A percentile compares a stretch with the other conserved stretches of the same genome.
Conservation (phyloP, 1,140 invertebrate genomes). For the Mylabris phalerata region DNA sequence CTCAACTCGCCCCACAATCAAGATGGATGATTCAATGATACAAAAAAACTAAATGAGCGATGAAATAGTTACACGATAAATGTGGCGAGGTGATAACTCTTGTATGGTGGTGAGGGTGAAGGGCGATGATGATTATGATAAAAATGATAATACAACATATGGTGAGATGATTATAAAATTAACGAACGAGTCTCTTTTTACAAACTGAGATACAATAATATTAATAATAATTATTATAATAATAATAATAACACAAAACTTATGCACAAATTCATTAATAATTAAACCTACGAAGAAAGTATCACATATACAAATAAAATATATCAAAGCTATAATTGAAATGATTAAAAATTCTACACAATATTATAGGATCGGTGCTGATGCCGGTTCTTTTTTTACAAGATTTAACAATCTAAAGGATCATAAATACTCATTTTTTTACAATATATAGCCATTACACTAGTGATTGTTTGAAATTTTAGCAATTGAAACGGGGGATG, state of each 20-base stretch:
- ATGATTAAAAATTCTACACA: slow-evolving; percentile 17
- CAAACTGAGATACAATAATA: slow-evolving; percentile 36
- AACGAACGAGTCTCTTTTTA: slow-evolving; percentile 17
- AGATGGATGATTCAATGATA: slow-evolving; percentile 17
- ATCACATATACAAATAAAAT: slow-evolving; percentile 42
- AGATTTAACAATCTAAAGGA: slow-evolving; percentile 13
- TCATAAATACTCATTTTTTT: slow-evolving; percentile 35
- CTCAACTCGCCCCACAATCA: slow-evolving; percentile 22
- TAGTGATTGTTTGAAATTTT: slow-evolving; percentile 41
- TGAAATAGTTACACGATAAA: background rate
- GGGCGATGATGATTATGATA: slow-evolving; percentile 14
- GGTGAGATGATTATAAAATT: slow-evolving; percentile 13
- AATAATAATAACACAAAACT: slow-evolving; percentile 33
- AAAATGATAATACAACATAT: slow-evolving; percentile 7
- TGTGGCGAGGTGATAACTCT: background rate
- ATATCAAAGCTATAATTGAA: slow-evolving; percentile 22
- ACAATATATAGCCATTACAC: slow-evolving; percentile 36
- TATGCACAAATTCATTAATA: slow-evolving; percentile 40
- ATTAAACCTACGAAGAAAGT: slow-evolving; percentile 41
- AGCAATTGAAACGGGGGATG: slow-evolving; percentile 24
- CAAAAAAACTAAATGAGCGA: slow-evolving; percentile 1
- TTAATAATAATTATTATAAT: background rate
- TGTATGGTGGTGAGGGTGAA: slow-evolving; percentile 19
- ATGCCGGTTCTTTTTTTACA: slow-evolving; percentile 27
- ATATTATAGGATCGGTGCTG: slow-evolving; percentile 38